Evolutionary conservation across 1,140 invertebrate genomes (phyloP), one percentile per base, ranked within the genome.

Genomic region (Drosophila murphyi): DNA sequence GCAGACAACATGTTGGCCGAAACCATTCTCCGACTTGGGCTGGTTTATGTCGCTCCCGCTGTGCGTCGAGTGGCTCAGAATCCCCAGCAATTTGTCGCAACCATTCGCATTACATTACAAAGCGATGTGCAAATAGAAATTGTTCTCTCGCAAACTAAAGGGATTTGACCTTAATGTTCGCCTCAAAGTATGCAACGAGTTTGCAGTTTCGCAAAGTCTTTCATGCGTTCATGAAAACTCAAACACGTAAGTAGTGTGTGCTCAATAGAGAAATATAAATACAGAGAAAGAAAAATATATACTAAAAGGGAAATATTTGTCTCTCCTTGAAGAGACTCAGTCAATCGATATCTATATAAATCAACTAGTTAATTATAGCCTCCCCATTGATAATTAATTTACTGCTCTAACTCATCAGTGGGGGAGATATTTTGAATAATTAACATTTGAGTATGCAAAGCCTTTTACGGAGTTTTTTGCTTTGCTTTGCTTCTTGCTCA

Each of bases 101-200:
- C 82, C 87, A 82, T 83, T 86, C 82, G 82, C 82, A 86, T 86
- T 86, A 87, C 82, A 86, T 86, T 81, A 87, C 82, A 87, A 87
- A 87, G 87, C 82, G 82, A 86, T 86, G 82, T 82, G 82, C 82
- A 86, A 86, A 86, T 86, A 87, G 82, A 76, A 85, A 78, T 56
- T 80, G 76, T 35, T 20, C 62, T 51, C 56, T 52, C 47, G 64
- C 78, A 82, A 86, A 87, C 82, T 86, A 72, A 87, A 82, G 82
- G 82, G 82, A 86, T 76, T 87, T 86, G 43, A 54, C 56, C 71
- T 72, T 78, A 86, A 86, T 87, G 78, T 70, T 68, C 8, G 63
- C 62, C 82, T 47, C 71, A 62, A 86, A 76, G 59, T 70, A 78
- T 78, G 78, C 63, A 61, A 72, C 60, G 60, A 32, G 47, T 62